Evolutionary conservation across 2,888 invertebrate genomes (phyloP).

Genomic region (Parnassius smintheus): DNA sequence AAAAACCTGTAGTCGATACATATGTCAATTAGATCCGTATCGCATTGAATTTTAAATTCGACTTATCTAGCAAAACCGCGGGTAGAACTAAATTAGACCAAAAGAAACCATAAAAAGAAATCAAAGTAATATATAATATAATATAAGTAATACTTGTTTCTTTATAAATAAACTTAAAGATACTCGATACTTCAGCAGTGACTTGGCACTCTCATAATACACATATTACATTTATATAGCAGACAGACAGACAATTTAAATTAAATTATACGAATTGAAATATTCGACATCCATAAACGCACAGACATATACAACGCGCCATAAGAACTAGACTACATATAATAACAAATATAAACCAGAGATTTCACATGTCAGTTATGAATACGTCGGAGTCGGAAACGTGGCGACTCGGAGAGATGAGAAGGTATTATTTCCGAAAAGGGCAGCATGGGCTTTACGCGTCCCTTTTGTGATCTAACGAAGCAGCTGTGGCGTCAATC

Average conservation of each 20-base stretch:
- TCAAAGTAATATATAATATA: no score
- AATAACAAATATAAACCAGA: constrained; percentile 6
- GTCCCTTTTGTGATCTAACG: constrained; percentile 57
- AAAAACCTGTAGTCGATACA: no score
- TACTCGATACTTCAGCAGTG: no score
- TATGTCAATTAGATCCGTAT: no score
- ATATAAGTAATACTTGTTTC: no score
- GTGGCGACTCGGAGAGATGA: constrained; percentile 37
- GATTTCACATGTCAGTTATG: constrained; percentile 1
- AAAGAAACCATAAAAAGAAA: no score
- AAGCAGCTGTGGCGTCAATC: constrained; percentile 65
- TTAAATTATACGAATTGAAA: constrained; percentile 10
- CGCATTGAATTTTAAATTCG: no score
- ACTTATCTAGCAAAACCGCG: no score
- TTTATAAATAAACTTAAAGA: no score
- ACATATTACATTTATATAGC: not conserved
- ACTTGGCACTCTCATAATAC: not conserved
- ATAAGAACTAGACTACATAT: constrained; percentile 3
- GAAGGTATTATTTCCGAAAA: constrained; percentile 49
- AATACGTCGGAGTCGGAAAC: not conserved
- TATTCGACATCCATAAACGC: not conserved
- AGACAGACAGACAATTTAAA: constrained; percentile 9
- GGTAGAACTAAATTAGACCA: no score
- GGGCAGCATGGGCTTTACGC: constrained; percentile 36
- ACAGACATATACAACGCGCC: not conserved